Evolutionary conservation across 2,113 vertebrate species (phyloP).

Genomic region (Cynoglossus semilaevis): DNA sequence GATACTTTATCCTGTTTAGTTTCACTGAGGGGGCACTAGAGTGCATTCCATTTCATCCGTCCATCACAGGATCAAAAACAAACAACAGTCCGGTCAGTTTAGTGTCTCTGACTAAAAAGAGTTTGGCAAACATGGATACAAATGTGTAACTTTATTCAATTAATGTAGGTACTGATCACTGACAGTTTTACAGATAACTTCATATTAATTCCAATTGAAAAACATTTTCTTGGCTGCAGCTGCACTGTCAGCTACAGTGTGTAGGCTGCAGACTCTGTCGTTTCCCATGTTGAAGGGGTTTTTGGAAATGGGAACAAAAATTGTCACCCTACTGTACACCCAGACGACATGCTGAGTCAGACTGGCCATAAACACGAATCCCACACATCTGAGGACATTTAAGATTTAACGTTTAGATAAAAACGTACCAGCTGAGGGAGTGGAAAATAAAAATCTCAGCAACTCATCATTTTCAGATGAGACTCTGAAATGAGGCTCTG

Average conservation of each 20-base stretch:
- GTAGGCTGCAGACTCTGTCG: not conserved
- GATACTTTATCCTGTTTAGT: no score
- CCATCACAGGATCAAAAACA: no score
- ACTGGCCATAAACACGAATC: not conserved
- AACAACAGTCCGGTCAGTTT: no score
- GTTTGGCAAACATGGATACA: no score
- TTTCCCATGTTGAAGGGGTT: not conserved
- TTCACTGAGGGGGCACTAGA: no score
- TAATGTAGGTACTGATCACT: no score
- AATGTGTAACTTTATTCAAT: no score
- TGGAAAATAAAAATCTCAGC: constrained; percentile 10
- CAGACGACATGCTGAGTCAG: not conserved
- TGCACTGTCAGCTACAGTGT: not conserved
- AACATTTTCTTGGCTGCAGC: not conserved
- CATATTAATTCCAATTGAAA: no score
- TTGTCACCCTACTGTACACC: not conserved
- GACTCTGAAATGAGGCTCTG: constrained; percentile 3
- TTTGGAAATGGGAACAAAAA: not conserved
- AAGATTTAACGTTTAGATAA: not conserved
- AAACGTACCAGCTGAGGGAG: not conserved
- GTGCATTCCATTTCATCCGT: no score
- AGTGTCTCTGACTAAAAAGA: no score
- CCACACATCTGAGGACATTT: not conserved
- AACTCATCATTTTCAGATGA: constrained; percentile 18
- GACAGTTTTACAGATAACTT: no score